Conservation (phyloP, 2,888 invertebrate species). For the Zeuzera pyrina region DNA sequence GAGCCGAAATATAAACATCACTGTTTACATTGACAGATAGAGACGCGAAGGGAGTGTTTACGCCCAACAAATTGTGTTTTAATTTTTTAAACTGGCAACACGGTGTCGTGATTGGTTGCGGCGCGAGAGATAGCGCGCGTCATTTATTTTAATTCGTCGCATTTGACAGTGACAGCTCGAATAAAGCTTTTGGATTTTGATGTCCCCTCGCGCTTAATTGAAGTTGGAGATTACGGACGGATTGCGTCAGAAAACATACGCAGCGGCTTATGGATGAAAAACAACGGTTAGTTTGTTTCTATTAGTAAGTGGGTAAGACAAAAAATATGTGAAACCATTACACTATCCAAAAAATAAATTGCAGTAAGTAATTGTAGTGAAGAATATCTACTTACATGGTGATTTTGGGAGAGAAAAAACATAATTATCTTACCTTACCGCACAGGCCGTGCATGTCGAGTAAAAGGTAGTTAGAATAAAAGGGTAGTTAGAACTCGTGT, state of each 20-base stretch:
- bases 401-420: too few species aligned
- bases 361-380: too few species aligned
- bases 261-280: too few species aligned
- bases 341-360: too few species aligned
- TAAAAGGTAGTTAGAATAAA: not conserved
- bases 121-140: conserved; percentile 42
- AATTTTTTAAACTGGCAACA: conserved; percentile 68
- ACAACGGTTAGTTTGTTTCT: too few species aligned
- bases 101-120: conserved; percentile 42
- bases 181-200: conserved; percentile 3
- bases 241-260: too few species aligned
- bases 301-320: too few species aligned
- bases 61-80: conserved; percentile 58
- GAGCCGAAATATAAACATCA: conserved; percentile 51
- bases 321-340: too few species aligned
- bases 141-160: conserved; percentile 69
- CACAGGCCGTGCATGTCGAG: too few species aligned
- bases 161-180: conserved; percentile 4
- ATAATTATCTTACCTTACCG: too few species aligned
- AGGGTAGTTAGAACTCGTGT: not conserved
- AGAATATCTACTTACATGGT: too few species aligned
- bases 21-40: conserved; percentile 60
- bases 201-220: conserved; percentile 21
- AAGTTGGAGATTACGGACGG: conserved; percentile 18
- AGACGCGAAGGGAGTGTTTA: conserved; percentile 30